These are phyloP conservation scores for Peucedramus taeniatus DNA, from an alignment of 2,113 vertebrate genomes.

Conservation along the genomic window DNA sequence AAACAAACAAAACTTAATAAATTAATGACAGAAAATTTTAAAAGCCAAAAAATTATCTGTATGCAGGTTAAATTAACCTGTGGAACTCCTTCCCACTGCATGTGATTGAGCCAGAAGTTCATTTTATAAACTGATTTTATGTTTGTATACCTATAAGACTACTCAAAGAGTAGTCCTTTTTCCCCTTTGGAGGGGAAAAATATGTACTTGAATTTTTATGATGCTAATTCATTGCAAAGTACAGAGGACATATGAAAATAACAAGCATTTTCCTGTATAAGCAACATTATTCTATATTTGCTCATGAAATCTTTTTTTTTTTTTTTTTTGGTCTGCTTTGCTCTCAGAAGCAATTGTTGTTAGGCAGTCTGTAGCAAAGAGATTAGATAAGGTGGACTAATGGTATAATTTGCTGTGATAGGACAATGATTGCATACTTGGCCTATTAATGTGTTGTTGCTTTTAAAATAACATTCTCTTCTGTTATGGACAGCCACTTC, in stretches of 20 bases:
- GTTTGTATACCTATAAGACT: not conserved
- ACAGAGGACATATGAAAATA: not conserved
- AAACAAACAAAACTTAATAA: not conserved
- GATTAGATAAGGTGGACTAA: constrained; percentile 34
- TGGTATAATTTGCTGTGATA: constrained; percentile 22
- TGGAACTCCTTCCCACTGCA: not conserved
- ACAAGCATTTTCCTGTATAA: not conserved
- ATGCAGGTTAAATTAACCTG: not conserved
- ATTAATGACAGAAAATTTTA: not conserved
- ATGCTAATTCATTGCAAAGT: not conserved
- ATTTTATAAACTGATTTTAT: not conserved
- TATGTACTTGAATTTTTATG: not conserved
- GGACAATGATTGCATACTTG: constrained; percentile 6
- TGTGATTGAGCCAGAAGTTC: not conserved
- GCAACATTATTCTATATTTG: not conserved
- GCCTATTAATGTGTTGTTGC: not conserved
- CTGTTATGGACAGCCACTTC: not conserved
- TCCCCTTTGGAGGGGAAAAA: rapidly evolving
- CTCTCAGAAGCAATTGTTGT: not conserved
- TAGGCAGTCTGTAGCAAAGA: not conserved
- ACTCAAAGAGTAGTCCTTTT: too few relatives aligned
- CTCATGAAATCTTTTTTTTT: not conserved
- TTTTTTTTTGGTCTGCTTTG: not conserved
- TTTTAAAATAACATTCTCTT: constrained; percentile 2
- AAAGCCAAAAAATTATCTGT: not conserved